These are phyloP conservation scores for Lophotis ruficrista DNA, from an alignment of 2,113 vertebrate species.

Conservation along the genomic window DNA sequence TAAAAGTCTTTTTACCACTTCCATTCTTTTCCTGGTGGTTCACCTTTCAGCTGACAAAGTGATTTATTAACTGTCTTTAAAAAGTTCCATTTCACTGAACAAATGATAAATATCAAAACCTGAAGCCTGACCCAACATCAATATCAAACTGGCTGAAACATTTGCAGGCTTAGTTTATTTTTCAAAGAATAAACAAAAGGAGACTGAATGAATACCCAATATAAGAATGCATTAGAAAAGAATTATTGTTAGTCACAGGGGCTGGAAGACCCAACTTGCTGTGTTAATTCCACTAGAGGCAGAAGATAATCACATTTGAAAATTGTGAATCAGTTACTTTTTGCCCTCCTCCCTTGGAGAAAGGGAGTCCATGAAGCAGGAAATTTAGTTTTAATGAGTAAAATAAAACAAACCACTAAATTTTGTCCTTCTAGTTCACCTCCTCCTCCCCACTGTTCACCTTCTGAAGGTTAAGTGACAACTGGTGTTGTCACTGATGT, in stretches of 20 bases:
- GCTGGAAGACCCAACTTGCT: background rate
- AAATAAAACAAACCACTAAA: background rate
- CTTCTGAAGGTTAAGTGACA: background rate
- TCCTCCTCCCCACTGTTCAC: background rate
- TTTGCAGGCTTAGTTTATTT: constrained; percentile 65
- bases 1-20: constrained; percentile 51
- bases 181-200: constrained; percentile 57
- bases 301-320: background rate
- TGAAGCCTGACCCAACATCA: constrained; percentile 69
- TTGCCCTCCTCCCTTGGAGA: background rate
- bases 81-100: constrained; percentile 73
- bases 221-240: constrained; percentile 2
- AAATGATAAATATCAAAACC: constrained; percentile 76
- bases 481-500: background rate
- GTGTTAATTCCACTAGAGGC: background rate
- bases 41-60: constrained; percentile 68
- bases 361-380: background rate
- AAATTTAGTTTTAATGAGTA: background rate
- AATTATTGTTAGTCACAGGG: background rate
- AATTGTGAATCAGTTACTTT: background rate
- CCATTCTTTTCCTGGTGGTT: constrained; percentile 42
- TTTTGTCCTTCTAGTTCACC: rapidly evolving
- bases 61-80: constrained; percentile 80
- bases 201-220: background rate
- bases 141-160: constrained; percentile 55